Evolutionary conservation across 2,888 invertebrate species (phyloP).

Genomic region (Tipula confusa): DNA sequence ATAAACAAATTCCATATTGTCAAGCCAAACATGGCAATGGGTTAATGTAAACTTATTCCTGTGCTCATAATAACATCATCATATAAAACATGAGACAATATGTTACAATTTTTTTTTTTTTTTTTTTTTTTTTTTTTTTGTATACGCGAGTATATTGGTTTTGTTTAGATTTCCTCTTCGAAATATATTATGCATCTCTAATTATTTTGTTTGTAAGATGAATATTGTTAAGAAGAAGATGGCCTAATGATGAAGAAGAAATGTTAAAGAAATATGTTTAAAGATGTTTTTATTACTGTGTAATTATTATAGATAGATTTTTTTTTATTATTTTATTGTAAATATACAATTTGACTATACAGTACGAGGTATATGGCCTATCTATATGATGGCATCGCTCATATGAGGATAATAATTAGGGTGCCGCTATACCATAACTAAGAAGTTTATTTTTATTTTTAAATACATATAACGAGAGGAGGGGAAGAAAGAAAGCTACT

Average conservation of each 20-base stretch:
- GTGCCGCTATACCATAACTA: neutral
- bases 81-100: constrained; percentile 7
- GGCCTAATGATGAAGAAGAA: neutral
- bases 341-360: neutral
- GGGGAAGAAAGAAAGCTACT: constrained; percentile 3
- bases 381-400: neutral
- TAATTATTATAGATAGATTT: constrained; percentile 14
- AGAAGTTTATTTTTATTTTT: constrained; percentile 1
- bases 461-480: neutral
- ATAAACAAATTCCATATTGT: neutral
- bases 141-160: neutral
- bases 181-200: constrained; percentile 15
- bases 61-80: neutral
- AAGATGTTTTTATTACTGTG: constrained; percentile 20
- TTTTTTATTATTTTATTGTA: neutral
- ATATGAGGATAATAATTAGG: neutral
- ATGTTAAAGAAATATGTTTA: constrained; percentile 15
- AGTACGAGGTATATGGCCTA: neutral
- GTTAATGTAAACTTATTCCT: neutral
- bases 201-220: constrained; percentile 5
- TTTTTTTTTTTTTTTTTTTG: too few relatives aligned
- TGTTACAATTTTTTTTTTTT: neutral
- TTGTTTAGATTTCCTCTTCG: constrained; percentile 1
- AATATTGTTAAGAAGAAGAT: neutral
- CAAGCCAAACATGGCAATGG: neutral